Evolutionary conservation across 2,888 invertebrate genomes (phyloP).

Genomic region (Diplazon laetatorius): DNA sequence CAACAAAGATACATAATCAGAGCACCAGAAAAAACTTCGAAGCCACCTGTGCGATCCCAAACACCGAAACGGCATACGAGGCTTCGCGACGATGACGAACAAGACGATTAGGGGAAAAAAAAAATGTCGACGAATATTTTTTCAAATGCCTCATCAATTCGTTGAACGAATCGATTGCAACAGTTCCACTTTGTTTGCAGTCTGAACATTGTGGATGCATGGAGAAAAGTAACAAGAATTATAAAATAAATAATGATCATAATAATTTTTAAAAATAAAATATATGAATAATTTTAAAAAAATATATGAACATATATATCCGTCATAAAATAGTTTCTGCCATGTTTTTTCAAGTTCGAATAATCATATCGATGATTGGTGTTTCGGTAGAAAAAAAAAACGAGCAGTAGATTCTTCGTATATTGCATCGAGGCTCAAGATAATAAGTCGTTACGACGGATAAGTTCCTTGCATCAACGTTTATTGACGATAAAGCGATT

Average conservation of each 20-base stretch:
- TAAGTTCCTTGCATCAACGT: not conserved
- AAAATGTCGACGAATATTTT: too few species aligned
- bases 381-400: not conserved
- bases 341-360: constrained; percentile 9
- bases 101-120: too few species aligned
- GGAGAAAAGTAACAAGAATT: too few species aligned
- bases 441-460: constrained; percentile 15
- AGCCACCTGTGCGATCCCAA: too few species aligned
- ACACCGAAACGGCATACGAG: too few species aligned
- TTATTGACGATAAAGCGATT: constrained; percentile 6
- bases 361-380: constrained; percentile 8
- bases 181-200: not conserved
- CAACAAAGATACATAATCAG: not conserved
- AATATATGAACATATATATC: constrained; percentile 16
- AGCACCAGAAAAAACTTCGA: not conserved
- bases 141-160: too few species aligned
- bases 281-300: too few species aligned
- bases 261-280: too few species aligned
- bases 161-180: constrained; percentile 1
- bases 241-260: too few species aligned
- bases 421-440: constrained; percentile 33
- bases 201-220: not conserved
- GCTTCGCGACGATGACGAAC: too few species aligned
- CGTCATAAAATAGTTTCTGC: not conserved
- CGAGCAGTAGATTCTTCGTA: constrained; percentile 19